Evolutionary conservation across 2,797 vertebrate species (phyloP).

Genomic region (Synaphobranchus kaupii): DNA sequence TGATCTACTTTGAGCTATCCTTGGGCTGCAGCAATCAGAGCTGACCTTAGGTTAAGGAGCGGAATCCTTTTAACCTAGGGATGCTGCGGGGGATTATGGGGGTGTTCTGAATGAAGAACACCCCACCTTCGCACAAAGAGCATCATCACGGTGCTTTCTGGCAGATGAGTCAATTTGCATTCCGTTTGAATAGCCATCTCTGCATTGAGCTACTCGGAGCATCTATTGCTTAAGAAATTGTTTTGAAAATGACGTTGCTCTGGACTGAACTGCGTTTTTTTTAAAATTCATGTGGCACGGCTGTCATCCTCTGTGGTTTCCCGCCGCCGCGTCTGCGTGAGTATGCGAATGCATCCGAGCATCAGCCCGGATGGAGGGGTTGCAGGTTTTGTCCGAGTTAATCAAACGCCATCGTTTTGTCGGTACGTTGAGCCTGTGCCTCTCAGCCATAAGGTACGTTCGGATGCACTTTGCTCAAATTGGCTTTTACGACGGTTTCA

Average conservation of each 20-base stretch:
- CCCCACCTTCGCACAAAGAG: neutral
- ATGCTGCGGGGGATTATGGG: neutral
- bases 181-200: neutral
- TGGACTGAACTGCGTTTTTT: conserved; percentile 14
- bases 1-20: conserved; percentile 13
- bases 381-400: neutral
- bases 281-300: conserved; percentile 5
- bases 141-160: neutral
- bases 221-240: conserved; percentile 9
- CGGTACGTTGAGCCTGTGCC: too few relatives aligned
- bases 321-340: neutral
- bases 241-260: conserved; percentile 5
- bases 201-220: neutral
- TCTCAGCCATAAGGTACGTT: neutral
- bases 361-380: neutral
- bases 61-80: conserved; percentile 13
- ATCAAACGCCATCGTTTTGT: neutral
- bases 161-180: conserved; percentile 2
- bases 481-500: neutral
- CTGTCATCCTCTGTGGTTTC: conserved; percentile 3
- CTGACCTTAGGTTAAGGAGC: conserved; percentile 6
- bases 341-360: neutral
- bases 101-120: neutral
- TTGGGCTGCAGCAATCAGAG: neutral
- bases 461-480: neutral